Percentiles rank a stretch among this genome's conserved stretches.
Evolutionary conservation across 2,797 vertebrate species (phyloP).

Genomic region (Tenualosa ilisha): DNA sequence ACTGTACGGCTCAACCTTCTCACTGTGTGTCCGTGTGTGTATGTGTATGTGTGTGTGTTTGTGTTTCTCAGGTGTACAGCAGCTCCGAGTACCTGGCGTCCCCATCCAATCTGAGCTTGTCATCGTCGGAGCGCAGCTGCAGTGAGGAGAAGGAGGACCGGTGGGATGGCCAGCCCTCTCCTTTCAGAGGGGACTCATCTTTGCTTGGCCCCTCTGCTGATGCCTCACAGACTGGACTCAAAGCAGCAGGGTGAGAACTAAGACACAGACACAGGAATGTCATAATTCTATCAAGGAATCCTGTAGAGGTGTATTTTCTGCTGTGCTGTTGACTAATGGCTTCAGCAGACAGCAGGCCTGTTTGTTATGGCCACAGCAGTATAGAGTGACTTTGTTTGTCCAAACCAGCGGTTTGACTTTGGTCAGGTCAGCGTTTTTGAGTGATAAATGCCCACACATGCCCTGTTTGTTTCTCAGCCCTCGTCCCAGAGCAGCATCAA

Average conservation of each 20-base stretch:
- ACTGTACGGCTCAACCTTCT: neutral
- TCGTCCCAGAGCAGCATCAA: constrained; percentile 83
- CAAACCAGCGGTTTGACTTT: neutral
- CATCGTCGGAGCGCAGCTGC: constrained; percentile 79
- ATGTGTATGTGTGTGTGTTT: neutral
- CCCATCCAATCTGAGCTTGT: constrained; percentile 76
- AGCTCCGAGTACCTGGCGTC: constrained; percentile 87
- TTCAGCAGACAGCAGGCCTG: no score
- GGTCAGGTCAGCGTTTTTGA: neutral
- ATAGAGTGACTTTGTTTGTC: neutral
- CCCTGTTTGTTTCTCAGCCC: constrained; percentile 60
- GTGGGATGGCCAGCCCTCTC: constrained; percentile 63
- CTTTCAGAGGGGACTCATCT: constrained; percentile 64
- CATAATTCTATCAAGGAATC: neutral
- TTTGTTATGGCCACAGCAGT: neutral
- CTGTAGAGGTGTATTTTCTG: neutral
- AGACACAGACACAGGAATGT: neutral
- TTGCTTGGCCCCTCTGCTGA: constrained; percentile 58
- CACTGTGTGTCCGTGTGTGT: neutral
- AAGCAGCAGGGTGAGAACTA: constrained; percentile 64
- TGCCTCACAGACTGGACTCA: constrained; percentile 62
- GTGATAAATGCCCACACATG: neutral
- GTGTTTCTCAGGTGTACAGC: constrained; percentile 83
- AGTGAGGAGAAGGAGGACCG: constrained; percentile 83
- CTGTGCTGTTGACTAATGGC: no score